Base-by-base conservation (phyloP, 2,113 vertebrate genomes). In the Climacteris rufus region DNA sequence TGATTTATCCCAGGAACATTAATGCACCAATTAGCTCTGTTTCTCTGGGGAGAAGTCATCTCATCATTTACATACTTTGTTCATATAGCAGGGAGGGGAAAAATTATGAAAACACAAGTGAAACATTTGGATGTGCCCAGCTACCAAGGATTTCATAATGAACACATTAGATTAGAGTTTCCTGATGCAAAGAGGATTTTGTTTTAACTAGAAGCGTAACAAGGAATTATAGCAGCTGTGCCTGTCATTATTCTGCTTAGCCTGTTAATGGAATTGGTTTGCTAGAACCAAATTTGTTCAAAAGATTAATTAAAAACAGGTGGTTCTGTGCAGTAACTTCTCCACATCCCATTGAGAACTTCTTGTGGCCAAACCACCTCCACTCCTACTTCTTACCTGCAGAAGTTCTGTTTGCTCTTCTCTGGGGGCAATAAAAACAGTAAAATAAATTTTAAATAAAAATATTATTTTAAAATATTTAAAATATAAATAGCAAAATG, bases 201-300 rank as follows among this genome's bases (percentile, higher is more conserved):
- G 91, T 95, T 96, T 96, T 71, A 93, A 93, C 78, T 72, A 78
- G 84, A 87, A 96, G 76, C 37, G 0, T 77, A 94, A 90, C 78
- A 66, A 93, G 70, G 83, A 90, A 94, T 93, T 92, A 70, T 39
- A 93, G 65, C 93, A 97, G 91, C 94, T 96, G 93, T 90, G 90
- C 90, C 66, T 90, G 66, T 93, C 87, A 91, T 97, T 95, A 89
- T 94, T 95, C 91, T 90, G 81, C 92, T 91, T 59, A 93, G 81
- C 39, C 71, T 64, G 40, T 63, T 96, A 96, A 95, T 74, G 37
- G 81, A 93, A 93, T 90, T 74, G 53, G 65, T 83, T 94, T 88
- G 45, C 77, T 83, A 83, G 31, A 94, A 91, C 63, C 71, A 86
- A 88, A 94, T 31, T 79, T 45, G 70, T 80, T 92, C 87, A 96